Evolutionary conservation across 2,888 invertebrate genomes (phyloP).

Genomic region (Mesorhabditis spiculigera): DNA sequence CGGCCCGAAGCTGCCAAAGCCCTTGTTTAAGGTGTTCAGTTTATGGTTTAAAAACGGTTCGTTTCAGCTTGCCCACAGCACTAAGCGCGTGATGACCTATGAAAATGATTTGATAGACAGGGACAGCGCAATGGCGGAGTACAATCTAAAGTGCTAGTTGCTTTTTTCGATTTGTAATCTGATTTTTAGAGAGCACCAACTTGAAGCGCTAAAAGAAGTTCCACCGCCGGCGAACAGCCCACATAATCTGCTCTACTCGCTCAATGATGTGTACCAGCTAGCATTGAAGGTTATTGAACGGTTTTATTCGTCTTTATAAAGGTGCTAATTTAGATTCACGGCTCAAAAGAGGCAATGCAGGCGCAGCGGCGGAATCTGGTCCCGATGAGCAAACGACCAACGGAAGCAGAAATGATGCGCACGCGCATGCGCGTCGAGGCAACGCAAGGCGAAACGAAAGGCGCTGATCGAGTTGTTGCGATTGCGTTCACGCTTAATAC

Average conservation of each 20-base stretch:
- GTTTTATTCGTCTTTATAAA: no score
- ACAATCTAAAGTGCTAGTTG: constrained; percentile 29
- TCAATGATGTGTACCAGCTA: constrained; percentile 39
- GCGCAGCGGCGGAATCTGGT: constrained; percentile 37
- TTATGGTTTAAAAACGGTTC: constrained; percentile 8
- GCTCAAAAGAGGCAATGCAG: constrained; percentile 38
- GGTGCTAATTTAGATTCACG: constrained; percentile 29
- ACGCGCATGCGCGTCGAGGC: constrained; percentile 48
- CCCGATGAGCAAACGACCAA: constrained; percentile 35
- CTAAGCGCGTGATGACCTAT: constrained; percentile 17
- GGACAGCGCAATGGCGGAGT: constrained; percentile 43
- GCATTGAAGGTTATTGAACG: constrained; percentile 22
- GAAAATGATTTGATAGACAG: constrained; percentile 43
- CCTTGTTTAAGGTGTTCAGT: neutral
- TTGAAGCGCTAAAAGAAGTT: neutral
- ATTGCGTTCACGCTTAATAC: constrained; percentile 50
- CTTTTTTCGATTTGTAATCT: neutral
- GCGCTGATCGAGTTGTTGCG: constrained; percentile 52
- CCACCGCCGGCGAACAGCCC: constrained; percentile 13
- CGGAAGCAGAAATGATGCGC: constrained; percentile 39
- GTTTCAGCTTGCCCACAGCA: neutral
- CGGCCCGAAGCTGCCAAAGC: neutral
- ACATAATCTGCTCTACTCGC: constrained; percentile 25
- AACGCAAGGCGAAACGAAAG: constrained; percentile 17
- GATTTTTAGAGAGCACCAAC: neutral